These are phyloP conservation scores for Branchellion lobata DNA, from an alignment of 2,888 invertebrate species.

Conservation along the genomic window DNA sequence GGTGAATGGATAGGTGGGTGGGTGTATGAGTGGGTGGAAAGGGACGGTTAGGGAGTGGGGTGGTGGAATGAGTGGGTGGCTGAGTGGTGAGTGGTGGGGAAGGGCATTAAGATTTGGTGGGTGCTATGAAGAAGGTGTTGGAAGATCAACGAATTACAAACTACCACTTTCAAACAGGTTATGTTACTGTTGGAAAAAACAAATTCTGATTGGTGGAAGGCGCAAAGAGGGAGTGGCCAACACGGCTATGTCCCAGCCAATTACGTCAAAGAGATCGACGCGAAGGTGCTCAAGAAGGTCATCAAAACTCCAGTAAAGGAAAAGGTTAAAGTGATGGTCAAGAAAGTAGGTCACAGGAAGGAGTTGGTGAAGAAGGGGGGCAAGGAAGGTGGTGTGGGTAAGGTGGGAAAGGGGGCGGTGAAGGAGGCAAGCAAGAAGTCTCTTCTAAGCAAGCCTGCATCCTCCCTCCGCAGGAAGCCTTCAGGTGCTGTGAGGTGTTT, in stretches of 20 bases:
- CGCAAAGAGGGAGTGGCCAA: constrained; percentile 83
- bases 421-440: background rate
- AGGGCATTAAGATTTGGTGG: no score
- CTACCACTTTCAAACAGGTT: constrained; percentile 65
- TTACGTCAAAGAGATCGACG: constrained; percentile 88
- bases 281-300: constrained; percentile 67
- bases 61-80: background rate
- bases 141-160: no score
- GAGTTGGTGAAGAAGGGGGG: constrained; percentile 46
- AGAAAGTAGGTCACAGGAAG: constrained; percentile 69
- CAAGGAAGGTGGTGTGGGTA: constrained; percentile 53
- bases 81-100: no score
- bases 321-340: constrained; percentile 78
- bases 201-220: constrained; percentile 98
- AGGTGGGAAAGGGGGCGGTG: background rate
- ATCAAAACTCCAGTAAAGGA: constrained; percentile 81
- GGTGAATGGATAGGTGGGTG: no score
- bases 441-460: background rate
- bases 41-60: no score
- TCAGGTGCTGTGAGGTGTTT: no score
- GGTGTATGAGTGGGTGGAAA: no score
- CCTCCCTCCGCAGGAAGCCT: background rate
- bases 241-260: constrained; percentile 98
- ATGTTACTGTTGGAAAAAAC: constrained; percentile 91
- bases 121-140: no score